Percentiles rank a stretch among this genome's conserved stretches.
These are phyloP conservation scores for Platalea minor DNA, from an alignment of 2,797 vertebrate genomes.

Conservation along the genomic window DNA sequence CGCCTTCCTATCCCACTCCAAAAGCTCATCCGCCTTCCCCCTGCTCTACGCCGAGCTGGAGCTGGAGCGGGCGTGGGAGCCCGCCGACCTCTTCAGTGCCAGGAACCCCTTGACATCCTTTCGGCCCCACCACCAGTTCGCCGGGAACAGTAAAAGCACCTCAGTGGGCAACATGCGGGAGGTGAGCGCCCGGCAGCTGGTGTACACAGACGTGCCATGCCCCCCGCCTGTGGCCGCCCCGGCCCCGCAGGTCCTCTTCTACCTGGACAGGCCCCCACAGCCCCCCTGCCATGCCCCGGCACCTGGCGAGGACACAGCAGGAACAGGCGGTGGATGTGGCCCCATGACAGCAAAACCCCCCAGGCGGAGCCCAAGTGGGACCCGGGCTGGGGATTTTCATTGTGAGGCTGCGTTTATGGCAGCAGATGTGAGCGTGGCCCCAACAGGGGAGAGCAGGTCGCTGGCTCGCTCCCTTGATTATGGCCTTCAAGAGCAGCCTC, in stretches of 20 bases:
- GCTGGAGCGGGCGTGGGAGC: conserved; percentile 34
- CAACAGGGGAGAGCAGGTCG: neutral
- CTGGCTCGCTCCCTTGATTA: conserved; percentile 38
- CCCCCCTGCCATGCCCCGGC: conserved; percentile 5
- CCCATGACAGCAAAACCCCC: conserved; percentile 48
- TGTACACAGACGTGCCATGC: conserved; percentile 66
- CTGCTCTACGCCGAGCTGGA: conserved; percentile 58
- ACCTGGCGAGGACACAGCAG: conserved; percentile 56
- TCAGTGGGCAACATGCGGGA: conserved; percentile 62
- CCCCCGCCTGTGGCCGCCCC: neutral
- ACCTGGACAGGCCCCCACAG: conserved; percentile 76
- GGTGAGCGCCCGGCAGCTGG: conserved; percentile 27
- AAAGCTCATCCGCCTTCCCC: conserved; percentile 81
- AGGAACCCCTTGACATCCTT: conserved; percentile 72
- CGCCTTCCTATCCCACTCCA: conserved; percentile 69
- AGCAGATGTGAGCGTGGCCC: neutral
- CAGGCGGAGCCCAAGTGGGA: conserved; percentile 41
- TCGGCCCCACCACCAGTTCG: conserved; percentile 52
- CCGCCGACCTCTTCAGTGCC: conserved; percentile 17
- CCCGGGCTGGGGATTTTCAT: neutral
- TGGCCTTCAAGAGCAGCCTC: conserved; percentile 67
- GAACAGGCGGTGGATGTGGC: neutral
- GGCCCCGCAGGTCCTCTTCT: conserved; percentile 74
- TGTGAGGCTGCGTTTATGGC: neutral
- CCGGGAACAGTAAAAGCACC: conserved; percentile 49